These are phyloP conservation scores for Sebastes reedi DNA, from an alignment of 2,797 vertebrate species.

Conservation along the genomic window DNA sequence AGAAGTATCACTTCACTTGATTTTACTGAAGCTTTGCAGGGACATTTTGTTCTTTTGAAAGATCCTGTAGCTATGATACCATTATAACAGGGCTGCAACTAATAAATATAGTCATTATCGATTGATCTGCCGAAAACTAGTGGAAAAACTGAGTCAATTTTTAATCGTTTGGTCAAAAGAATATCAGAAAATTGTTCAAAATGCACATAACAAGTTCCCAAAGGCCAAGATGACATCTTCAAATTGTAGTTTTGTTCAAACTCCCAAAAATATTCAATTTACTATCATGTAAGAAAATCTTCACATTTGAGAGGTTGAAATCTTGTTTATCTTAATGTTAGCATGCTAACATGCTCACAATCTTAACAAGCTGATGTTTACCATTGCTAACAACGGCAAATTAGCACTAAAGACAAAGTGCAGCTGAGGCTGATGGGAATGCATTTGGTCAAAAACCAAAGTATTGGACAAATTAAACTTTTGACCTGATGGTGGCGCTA, in stretches of 20 bases:
- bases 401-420: neutral
- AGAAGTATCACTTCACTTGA: neutral
- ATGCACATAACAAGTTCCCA: neutral
- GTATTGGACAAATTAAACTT: neutral
- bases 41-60: neutral
- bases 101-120: neutral
- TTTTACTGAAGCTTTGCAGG: neutral
- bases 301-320: no score
- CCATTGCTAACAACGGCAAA: neutral
- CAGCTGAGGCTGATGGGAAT: neutral
- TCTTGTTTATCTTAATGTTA: no score
- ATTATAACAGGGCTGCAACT: neutral
- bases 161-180: neutral
- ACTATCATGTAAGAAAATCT: neutral
- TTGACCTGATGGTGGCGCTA: neutral
- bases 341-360: no score
- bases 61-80: neutral
- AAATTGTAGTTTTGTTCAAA: neutral
- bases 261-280: neutral
- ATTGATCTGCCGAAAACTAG: no score
- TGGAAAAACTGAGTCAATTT: no score
- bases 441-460: no score
- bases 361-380: no score
- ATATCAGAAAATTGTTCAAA: neutral
- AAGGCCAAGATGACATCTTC: neutral